Base-by-base conservation (phyloP, 2,113 vertebrate species). In the Corydoras sp. region DNA sequence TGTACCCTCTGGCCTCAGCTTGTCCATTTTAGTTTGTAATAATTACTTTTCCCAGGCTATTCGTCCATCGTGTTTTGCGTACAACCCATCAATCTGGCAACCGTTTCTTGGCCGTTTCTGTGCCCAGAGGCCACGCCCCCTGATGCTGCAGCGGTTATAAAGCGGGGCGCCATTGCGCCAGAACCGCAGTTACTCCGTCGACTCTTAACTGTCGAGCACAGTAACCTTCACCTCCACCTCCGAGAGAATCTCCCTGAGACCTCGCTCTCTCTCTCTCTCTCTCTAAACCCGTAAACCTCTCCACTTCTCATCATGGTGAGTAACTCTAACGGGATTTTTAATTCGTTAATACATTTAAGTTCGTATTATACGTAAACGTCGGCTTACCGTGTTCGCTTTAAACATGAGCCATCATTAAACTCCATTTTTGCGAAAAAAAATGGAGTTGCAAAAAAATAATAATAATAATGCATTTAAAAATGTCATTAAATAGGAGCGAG, bases 141-240 rank as follows among this genome's bases (percentile, higher is more conserved):
- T 76, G 13, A 10, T 43, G 56, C 68, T 1, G 54, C 50, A 65
- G 9, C 4, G 62, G 71, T 73, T 78, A 83, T 79, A 80, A 72
- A 66, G n/a, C 14, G 60, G 14, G 14, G 65, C 70, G 58, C 62
- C 69, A 55, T 30, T 12, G 15, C 7, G 64, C 30, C 29, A 3
- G 15, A 4, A 11, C 2, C 14, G 55, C 51, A 79, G 82, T 83
- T 83, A 83, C 82, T 83, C 78, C 78, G 73, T 80, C 82, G 82
- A 83, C 78, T 76, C 82, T 81, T 83, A 73, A 76, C 70, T 31
- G 82, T 83, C 82, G 82, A 53, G 12, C 54, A 76, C 60, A 60
- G 82, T 83, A 83, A 83, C 15, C 18, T 48, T 51, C 48, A 55
- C 69, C 53, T 24, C n/a, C 48, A 55, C 69, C 53, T 24, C n/a